Evolutionary conservation across 2,888 invertebrate genomes (phyloP), one percentile per base, ranked within the genome.

Genomic region (Epirrhoe alternata): DNA sequence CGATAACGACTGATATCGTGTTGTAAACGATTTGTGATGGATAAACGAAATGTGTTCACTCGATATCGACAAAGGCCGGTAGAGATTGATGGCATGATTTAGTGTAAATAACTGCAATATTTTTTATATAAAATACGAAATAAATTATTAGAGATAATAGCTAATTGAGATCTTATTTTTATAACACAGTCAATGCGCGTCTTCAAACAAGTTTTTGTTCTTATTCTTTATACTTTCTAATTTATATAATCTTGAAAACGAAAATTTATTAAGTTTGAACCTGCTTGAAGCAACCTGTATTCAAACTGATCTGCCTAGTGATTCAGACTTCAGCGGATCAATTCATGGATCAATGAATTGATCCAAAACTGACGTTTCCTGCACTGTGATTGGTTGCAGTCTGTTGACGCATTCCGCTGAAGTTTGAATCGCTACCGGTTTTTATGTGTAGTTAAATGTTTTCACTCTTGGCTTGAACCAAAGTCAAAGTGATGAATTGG

Each of bases 101-200:
- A 74, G 74, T 86, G 85, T 87, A 85, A 83, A 87, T 86, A 85
- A 79, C 69, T 66, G 78, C 79, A 80, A 86, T 86, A 86, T 85
- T 86, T 83, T n/a, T 86, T 84, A 71, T 77, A 80, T 49, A 64
- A 64, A 51, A 42, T 47, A 49, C 12, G 12, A 16, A 31, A 24
- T 14, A 42, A 17, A 10, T 12, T 12, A 1, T 10, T 42, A 42
- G 12, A 10, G 53, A 45, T 49, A 24, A n/a, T n/a, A 30, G 56
- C 17, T 58, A 31, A 33, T 45, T 31, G 56, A 45, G 16, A 49
- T 79, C 75, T 79, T 80, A 73, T 51, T 33, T 24, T 45, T 17
- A 42, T 47, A 6, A 14, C 16, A 14, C 6, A 6, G 0, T 6
- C 16, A 6, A 6, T 47, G 47, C 17, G 42, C 7, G 30, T 24